Evolutionary conservation across 2,888 invertebrate species (phyloP), one percentile per base, ranked within the genome.

Genomic region (Cheilosia soror): DNA sequence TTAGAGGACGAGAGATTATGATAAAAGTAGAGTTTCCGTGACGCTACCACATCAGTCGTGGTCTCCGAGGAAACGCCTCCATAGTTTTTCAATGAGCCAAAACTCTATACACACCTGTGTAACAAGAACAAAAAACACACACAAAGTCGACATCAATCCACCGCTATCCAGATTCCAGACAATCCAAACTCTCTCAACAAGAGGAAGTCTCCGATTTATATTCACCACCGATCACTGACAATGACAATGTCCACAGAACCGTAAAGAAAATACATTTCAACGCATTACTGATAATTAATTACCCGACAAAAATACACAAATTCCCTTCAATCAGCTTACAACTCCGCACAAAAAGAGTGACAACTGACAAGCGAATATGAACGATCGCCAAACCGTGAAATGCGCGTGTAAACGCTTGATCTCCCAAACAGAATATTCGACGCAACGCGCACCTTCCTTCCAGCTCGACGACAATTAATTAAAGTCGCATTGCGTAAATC

Each of bases 401-500:
- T 51, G 42, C 42, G 29, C 47, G 29, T 58, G 9, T 57, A 63
- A 20, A 51, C 66, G 66, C 58, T 66, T 49, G 47, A 58, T 29
- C 47, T 65, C 42, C 31, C 68, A 31, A 66, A 66, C 31, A 40
- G 47, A 29, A 44, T 37, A 25, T 49, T 42, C 20, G 13, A 13
- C 63, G 0, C 27, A 15, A 3, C 27, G 6, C 51, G 51, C 42
- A 51, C 73, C 60, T 55, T 80, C 60, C 66, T 27, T 33, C 37
- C 29, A 75, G 58, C 20, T 5, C 13, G 49, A 58, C 63, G 49
- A 44, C 68, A 69, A 79, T 79, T 75, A 73, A 73, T 73, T 75
- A 69, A 80, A 80, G 55, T 80, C 73, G 57, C 62, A 63, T 80
- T 75, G 79, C 83, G 80, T 80, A 80, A 75, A 80, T 73, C 83